Base-by-base conservation (phyloP, 1,140 invertebrate genomes). In the Protaetia brevitarsis region DNA sequence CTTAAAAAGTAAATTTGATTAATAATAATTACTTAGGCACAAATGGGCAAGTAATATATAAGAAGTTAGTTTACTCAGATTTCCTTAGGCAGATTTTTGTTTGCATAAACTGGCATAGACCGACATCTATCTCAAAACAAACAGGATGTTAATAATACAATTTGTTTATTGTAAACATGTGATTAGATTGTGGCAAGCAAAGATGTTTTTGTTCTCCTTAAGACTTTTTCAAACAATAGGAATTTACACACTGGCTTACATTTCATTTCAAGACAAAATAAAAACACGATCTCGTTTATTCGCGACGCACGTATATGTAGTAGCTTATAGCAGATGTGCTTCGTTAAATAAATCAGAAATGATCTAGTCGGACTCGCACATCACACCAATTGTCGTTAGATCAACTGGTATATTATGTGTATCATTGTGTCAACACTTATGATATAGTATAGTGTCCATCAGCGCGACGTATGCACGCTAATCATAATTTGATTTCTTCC, bases 351-450 rank as follows among this genome's bases (percentile, higher is more conserved):
- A 45, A 45, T 45, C 41, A 45, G 19, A 23, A 19, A 45, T n/a
- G 41, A 45, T 45, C 19, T 23, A 45, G n/a, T n/a, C n/a, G n/a
- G n/a, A n/a, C n/a, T 13, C n/a, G 41, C 16, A 8, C 23, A 45
- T 19, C 3, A 21, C 13, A 45, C 16, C 41, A 45, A 45, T 45
- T 45, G 41, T 13, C 10, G 41, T 45, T 45, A 45, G 16, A 21
- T 45, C 19, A 21, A 45, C 13, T 45, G 23, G 41, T 21, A 21
- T 10, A 45, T 45, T 45, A 45, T 45, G 13, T 45, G 41, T 45
- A 45, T 45, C 23, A 45, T 45, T 45, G 41, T 45, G 41, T 45
- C 41, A 45, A 45, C 41, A 45, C 41, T 45, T 45, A 45, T 21
- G 23, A 7, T 45, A 45, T 45, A 10, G 16, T 45, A 45, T 4